Percentiles rank a stretch among this genome's conserved stretches.
Evolutionary conservation across 2,797 vertebrate species (phyloP).

Genomic region (Hipposideros larvatus): DNA sequence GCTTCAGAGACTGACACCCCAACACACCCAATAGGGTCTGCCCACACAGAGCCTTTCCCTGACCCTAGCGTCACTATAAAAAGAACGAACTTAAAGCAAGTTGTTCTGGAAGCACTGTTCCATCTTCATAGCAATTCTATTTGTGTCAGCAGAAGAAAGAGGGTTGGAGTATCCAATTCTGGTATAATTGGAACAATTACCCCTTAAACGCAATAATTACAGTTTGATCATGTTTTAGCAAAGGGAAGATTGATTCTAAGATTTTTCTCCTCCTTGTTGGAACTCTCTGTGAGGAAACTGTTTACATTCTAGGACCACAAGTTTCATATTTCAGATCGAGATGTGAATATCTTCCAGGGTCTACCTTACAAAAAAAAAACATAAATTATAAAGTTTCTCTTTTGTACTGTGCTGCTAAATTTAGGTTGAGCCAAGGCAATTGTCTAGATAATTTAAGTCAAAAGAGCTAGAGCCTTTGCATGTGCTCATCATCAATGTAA

Average conservation of each 20-base stretch:
- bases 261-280: conserved; percentile 9
- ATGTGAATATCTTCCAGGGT: not conserved
- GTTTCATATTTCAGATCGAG: not conserved
- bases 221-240: conserved; percentile 70
- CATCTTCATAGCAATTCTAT: conserved; percentile 60
- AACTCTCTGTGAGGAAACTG: conserved; percentile 58
- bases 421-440: not conserved
- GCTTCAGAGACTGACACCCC: not conserved
- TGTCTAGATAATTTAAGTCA: not conserved
- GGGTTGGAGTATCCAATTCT: conserved; percentile 24
- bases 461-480: not conserved
- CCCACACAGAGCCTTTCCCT: conserved; percentile 32
- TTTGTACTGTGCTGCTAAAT: not conserved
- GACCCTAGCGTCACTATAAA: conserved; percentile 59
- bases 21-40: not conserved
- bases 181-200: conserved; percentile 62
- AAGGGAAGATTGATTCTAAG: conserved; percentile 35
- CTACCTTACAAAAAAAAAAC: not conserved
- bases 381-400: not conserved
- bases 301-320: conserved; percentile 7
- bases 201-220: conserved; percentile 58
- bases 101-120: conserved; percentile 2
- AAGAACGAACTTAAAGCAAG: conserved; percentile 59
- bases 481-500: not conserved
- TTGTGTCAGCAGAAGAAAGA: conserved; percentile 62